A percentile compares a stretch with the other conserved stretches of the same genome.
These are phyloP conservation scores for Brachionus rubens DNA, from an alignment of 1,140 invertebrate genomes.

Conservation along the genomic window DNA sequence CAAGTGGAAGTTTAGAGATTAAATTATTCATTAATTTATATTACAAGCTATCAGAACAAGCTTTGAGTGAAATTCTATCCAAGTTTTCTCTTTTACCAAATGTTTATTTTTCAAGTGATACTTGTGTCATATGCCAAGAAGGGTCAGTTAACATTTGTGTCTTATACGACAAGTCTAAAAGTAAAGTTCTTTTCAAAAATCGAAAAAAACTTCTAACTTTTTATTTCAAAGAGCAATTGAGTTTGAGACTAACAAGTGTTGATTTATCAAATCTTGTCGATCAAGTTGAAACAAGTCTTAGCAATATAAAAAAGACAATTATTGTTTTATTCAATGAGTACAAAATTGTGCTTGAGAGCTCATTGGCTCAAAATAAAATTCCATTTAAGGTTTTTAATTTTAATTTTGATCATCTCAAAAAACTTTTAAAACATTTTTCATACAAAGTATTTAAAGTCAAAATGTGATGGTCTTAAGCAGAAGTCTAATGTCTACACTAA, in stretches of 20 bases:
- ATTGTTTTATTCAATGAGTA: conserved; percentile 3
- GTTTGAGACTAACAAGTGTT: background rate
- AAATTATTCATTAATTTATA: background rate
- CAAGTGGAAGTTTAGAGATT: background rate
- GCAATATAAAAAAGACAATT: conserved; percentile 12
- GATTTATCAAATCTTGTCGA: background rate
- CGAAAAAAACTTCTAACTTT: background rate
- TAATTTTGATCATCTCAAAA: background rate
- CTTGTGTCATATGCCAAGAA: conserved; percentile 17
- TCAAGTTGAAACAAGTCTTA: background rate
- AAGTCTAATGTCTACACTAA: background rate
- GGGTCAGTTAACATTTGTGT: background rate
- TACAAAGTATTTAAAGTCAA: background rate
- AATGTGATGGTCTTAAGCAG: background rate
- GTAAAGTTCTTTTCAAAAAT: background rate
- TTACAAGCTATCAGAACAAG: background rate
- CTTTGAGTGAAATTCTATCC: background rate
- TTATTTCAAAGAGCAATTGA: background rate
- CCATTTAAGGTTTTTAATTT: background rate
- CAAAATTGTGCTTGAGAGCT: background rate
- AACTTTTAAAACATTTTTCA: no score
- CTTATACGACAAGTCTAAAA: conserved; percentile 3
- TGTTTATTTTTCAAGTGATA: background rate
- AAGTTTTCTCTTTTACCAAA: background rate
- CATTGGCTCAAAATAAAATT: background rate